Evolutionary conservation across 2,888 invertebrate genomes (phyloP).

Genomic region (Cacoxenus indagator): DNA sequence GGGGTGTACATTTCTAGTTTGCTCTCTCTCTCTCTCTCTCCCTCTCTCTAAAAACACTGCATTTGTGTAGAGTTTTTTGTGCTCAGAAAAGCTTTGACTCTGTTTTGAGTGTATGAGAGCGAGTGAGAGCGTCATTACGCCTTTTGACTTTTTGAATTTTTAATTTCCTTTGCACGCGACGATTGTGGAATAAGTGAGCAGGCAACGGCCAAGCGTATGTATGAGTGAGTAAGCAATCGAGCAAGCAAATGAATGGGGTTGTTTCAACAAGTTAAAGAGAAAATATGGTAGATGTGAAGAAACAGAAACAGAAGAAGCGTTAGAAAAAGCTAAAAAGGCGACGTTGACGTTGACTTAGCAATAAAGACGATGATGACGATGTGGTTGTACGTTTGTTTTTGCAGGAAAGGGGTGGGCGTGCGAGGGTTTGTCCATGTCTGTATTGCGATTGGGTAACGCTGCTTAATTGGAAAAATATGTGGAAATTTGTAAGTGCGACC

Average conservation of each 20-base stretch:
- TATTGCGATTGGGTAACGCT: constrained; percentile 8
- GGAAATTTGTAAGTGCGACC: constrained; percentile 49
- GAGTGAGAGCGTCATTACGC: constrained; percentile 37
- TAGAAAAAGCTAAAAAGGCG: constrained; percentile 17
- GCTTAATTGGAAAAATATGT: constrained; percentile 55
- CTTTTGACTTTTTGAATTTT: constrained; percentile 61
- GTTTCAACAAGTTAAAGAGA: constrained; percentile 48
- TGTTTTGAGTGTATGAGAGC: neutral
- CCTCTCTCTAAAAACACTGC: constrained; percentile 11
- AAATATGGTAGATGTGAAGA: constrained; percentile 50
- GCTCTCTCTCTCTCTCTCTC: constrained; percentile 26
- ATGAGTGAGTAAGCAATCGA: neutral
- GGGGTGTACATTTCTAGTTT: constrained; percentile 12
- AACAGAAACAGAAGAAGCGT: neutral
- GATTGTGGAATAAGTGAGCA: constrained; percentile 23
- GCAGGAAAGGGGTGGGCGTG: neutral
- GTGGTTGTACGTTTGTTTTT: neutral
- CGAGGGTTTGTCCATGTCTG: constrained; percentile 5
- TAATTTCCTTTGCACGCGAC: constrained; percentile 59
- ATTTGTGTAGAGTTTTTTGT: constrained; percentile 2
- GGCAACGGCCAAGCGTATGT: constrained; percentile 30
- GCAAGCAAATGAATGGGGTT: constrained; percentile 44
- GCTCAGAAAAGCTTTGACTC: constrained; percentile 31
- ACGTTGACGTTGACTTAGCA: too few relatives aligned
- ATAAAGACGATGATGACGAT: constrained; percentile 12